Base-by-base conservation (phyloP, 2,797 vertebrate genomes). In the Garrulus glandarius region DNA sequence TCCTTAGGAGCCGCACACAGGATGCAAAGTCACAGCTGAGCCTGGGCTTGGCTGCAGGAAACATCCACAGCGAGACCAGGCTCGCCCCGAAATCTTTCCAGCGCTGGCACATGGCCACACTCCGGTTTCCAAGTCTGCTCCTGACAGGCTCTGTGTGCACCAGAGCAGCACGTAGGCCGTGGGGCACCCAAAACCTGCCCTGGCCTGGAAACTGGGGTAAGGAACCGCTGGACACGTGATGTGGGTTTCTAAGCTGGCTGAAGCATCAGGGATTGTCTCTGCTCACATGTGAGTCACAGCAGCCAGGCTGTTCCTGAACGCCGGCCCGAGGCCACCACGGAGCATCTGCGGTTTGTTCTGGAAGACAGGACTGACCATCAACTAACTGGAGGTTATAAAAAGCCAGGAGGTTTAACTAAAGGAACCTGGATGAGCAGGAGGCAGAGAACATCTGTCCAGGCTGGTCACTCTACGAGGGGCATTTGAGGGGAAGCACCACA, bases 51-150 rank as follows among this genome's bases (percentile, higher is more conserved):
- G 84, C 69, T n/a, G 5, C 61, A 61, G 78, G 52, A 91, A 87
- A 39, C 60, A 37, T 36, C 61, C 79, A 59, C 7, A 3, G 64
- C 63, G 1, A 91, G 93, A 83, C 67, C 6, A 2, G 52, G 67
- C 91, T 95, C 9, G 13, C 69, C 71, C 32, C 13, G 0, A 59
- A 81, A 23, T 14, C 63, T 4, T 85, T 17, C 64, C 87, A 36
- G 36, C 0, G 9, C 60, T 57, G 74, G 72, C 55, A 1, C 17
- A 5, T 1, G 0, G 46, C 49, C n/a, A 7, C 2, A 0, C 39
- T 67, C 56, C 0, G 0, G 5, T 30, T 56, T n/a, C 49, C 79
- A 57, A 80, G 78, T 8, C 4, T 13, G 59, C 65, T 95, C 70
- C 56, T 37, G 76, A 78, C 61, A 87, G 34, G 22, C 43, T 78